phyloP scores from a whole-genome alignment of 2,113 vertebrate genomes.

The Petromus typicus region DNA sequence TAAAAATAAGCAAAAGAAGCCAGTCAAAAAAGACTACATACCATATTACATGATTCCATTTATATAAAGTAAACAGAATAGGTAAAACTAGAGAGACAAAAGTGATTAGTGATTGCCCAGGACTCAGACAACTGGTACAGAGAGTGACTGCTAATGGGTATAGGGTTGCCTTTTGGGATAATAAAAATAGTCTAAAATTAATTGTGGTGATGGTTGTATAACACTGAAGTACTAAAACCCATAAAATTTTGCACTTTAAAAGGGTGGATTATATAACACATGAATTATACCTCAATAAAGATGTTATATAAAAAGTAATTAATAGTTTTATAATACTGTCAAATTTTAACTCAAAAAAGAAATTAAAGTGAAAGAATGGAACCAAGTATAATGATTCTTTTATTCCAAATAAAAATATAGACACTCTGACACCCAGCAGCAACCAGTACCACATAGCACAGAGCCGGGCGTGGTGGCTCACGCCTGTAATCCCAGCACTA shows the following conservation, averaged over 20 bases:
- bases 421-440: background rate
- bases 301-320: background rate
- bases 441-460: background rate
- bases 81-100: background rate
- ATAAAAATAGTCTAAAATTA: conserved; percentile 6
- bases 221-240: background rate
- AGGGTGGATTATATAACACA: background rate
- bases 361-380: conserved; percentile 2
- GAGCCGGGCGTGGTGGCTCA: no score
- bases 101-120: background rate
- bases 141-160: background rate
- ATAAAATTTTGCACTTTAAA: background rate
- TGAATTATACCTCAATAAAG: conserved; percentile 27
- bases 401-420: conserved; percentile 5
- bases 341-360: conserved; percentile 58
- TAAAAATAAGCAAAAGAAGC: conserved; percentile 28
- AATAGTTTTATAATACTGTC: background rate
- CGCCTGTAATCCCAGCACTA: no score
- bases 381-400: background rate
- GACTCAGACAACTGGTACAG: background rate
- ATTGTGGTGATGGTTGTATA: background rate
- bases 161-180: background rate
- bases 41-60: background rate
- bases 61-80: background rate
- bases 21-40: background rate